A percentile compares a stretch with the other conserved stretches of the same genome.
Conservation (phyloP, 2,113 vertebrate species). For the Tachycineta bicolor region DNA sequence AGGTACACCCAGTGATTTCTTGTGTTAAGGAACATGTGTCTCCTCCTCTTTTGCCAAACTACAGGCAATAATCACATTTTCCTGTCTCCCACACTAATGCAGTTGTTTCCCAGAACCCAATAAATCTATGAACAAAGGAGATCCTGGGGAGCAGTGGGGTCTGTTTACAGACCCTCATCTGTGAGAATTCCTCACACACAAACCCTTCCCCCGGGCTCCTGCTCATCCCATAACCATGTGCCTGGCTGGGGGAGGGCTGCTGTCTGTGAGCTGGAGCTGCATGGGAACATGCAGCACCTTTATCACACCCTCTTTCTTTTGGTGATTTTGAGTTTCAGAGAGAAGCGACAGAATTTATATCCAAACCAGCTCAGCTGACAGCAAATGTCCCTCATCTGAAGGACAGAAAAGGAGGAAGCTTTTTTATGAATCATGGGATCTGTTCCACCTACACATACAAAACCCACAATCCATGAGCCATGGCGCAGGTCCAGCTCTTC, state of each 20-base stretch:
- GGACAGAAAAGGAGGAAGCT: neutral
- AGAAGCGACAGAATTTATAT: neutral
- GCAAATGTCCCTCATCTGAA: neutral
- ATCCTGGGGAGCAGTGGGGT: rapidly evolving
- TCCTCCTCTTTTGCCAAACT: neutral
- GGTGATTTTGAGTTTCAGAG: neutral
- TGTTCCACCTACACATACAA: constrained; percentile 29
- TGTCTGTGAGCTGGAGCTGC: neutral
- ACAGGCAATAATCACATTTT: neutral
- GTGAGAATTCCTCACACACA: neutral
- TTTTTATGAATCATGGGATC: constrained; percentile 41
- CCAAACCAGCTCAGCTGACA: constrained; percentile 31
- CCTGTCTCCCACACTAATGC: neutral
- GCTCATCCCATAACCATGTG: neutral
- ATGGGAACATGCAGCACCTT: neutral
- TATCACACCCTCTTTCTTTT: neutral
- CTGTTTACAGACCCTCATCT: neutral
- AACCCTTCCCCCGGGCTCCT: neutral
- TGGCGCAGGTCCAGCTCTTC: neutral
- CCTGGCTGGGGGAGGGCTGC: neutral
- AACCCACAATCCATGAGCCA: neutral
- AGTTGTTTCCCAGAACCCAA: neutral
- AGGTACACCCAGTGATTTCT: neutral
- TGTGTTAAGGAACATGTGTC: rapidly evolving
- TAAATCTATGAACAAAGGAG: neutral